Base-by-base conservation (phyloP, 1,140 invertebrate species). In the Mercenaria mercenaria region DNA sequence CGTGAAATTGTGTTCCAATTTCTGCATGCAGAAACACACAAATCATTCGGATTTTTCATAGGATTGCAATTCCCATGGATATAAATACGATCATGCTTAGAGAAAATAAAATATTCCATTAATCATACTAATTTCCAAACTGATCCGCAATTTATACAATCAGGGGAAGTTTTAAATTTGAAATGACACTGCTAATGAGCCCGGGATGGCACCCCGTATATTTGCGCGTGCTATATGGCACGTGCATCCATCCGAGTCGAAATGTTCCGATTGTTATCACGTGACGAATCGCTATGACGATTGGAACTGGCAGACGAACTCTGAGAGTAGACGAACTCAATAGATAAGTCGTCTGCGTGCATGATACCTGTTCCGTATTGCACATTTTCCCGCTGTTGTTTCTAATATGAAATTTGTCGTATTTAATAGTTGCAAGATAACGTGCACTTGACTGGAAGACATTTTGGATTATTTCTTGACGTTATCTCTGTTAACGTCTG, bases 391-490 rank as follows among this genome's bases (percentile, higher is more conserved):
- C 43, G 18, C n/a, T 52, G 76, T 26, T 69, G 76, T 67, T 34
- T 47, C 6, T 81, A 77, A 80, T 88, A 88, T 56, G 77, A 88
- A 80, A 88, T 88, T 88, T 88, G 86, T 88, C 86, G 64, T 88
- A 34, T 64, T 72, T 79, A 87, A 67, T 80, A 79, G 56, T 47
- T 41, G 77, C 77, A 69, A 88, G 86, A 88, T 88, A 64, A 76
- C n/a, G 23, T n/a, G 41, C 34, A n/a, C 83, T 50, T 76, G 64
- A 74, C 69, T 72, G 29, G 37, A 85, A 85, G 64, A 52, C 76
- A 79, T 79, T 79, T 79, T 56, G 47, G 83, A 56, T 83, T 59
- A 69, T 26, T 43, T 43, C 64, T 47, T 56, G 43, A 72, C 47
- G 34, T 85, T 85, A 85, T 85, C 83, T 76, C 26, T 37, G 47